Conservation (phyloP, 2,113 vertebrate species). For the Sceloporus tristichus region DNA sequence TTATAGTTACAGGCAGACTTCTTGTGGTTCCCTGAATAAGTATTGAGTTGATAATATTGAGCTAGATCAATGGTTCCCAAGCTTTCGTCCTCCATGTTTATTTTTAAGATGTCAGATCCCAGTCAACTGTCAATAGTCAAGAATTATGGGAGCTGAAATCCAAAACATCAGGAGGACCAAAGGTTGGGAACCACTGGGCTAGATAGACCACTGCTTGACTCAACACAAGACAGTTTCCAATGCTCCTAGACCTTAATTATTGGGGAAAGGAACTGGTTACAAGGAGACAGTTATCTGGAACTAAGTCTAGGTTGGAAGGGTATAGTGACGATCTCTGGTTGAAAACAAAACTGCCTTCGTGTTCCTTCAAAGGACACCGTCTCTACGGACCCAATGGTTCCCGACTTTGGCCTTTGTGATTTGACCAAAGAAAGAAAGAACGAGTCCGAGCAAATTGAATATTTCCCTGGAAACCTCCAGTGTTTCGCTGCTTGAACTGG, state of each 20-base stretch:
- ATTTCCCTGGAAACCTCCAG: conserved; percentile 2
- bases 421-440: not conserved
- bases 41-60: too few relatives aligned
- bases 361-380: not conserved
- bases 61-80: too few relatives aligned
- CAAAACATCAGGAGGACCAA: too few relatives aligned
- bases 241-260: not conserved
- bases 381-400: not conserved
- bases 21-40: too few relatives aligned
- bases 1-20: too few relatives aligned
- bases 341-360: not conserved
- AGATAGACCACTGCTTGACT: too few relatives aligned
- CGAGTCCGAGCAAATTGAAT: not conserved
- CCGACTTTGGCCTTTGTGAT: not conserved
- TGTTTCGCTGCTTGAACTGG: not conserved
- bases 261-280: not conserved
- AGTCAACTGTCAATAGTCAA: too few relatives aligned
- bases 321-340: not conserved
- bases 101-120: too few relatives aligned
- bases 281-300: not conserved
- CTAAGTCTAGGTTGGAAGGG: not conserved
- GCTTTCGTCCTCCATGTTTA: too few relatives aligned
- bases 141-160: too few relatives aligned
- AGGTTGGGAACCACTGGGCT: too few relatives aligned
- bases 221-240: too few relatives aligned